These are phyloP conservation scores for Gopherus flavomarginatus DNA, from an alignment of 2,113 vertebrate genomes.

Conservation along the genomic window DNA sequence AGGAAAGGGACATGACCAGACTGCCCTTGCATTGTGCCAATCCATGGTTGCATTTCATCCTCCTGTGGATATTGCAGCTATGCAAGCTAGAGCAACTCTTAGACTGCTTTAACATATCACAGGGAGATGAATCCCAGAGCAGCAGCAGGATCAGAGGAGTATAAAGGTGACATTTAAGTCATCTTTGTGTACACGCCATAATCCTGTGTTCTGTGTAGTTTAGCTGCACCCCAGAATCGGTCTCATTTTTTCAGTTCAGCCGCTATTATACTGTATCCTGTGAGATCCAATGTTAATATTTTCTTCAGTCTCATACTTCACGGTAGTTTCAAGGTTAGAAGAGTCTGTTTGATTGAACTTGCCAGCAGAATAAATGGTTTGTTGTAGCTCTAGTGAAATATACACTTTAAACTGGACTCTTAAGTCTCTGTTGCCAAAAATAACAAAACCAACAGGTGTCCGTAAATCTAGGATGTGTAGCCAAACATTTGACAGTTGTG, in stretches of 20 bases:
- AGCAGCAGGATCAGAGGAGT: neutral
- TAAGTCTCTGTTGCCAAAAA: conserved; percentile 53
- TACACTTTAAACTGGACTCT: conserved; percentile 19
- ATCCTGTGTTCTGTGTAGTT: neutral
- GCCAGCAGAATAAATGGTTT: conserved; percentile 28
- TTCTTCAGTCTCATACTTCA: neutral
- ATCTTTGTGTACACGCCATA: neutral
- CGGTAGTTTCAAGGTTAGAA: neutral
- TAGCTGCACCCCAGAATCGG: neutral
- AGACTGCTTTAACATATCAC: neutral
- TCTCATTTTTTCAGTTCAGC: fast-evolving
- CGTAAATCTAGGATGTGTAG: conserved; percentile 24
- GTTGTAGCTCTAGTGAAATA: conserved; percentile 50
- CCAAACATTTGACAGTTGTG: conserved; percentile 38
- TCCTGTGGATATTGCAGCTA: neutral
- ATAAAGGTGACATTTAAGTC: neutral
- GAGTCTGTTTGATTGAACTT: conserved; percentile 47
- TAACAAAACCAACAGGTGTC: conserved; percentile 69
- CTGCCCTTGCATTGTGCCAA: neutral
- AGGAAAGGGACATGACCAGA: neutral
- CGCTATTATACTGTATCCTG: fast-evolving
- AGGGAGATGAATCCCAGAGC: neutral
- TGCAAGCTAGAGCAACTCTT: neutral
- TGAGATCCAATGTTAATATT: neutral
- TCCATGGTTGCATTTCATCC: neutral